These are phyloP conservation scores for Danio tinwini DNA, from an alignment of 2,797 vertebrate genomes.

Conservation along the genomic window DNA sequence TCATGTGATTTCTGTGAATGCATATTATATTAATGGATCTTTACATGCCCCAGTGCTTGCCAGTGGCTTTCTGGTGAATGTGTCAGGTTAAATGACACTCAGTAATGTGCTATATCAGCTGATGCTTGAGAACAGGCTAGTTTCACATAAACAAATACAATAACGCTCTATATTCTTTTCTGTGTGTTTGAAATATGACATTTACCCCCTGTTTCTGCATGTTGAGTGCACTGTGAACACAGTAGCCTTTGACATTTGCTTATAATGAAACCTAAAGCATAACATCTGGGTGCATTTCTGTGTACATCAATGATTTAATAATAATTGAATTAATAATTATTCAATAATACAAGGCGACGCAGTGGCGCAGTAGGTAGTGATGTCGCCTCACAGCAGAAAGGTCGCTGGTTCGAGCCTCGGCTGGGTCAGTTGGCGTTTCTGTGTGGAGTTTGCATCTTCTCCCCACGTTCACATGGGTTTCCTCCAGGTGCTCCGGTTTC, in stretches of 20 bases:
- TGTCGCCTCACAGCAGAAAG: too few species aligned
- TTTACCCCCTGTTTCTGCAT: too few species aligned
- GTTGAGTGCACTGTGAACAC: not conserved
- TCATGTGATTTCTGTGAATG: constrained; percentile 21
- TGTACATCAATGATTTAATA: too few species aligned
- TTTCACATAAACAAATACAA: not conserved
- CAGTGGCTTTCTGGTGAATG: constrained; percentile 17
- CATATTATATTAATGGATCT: constrained; percentile 8
- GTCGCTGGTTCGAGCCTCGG: too few species aligned
- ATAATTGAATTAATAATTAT: too few species aligned
- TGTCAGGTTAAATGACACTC: constrained; percentile 19
- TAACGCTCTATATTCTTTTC: not conserved
- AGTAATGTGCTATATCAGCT: constrained; percentile 8
- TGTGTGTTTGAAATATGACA: not conserved
- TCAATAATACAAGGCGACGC: too few species aligned
- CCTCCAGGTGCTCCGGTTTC: too few species aligned
- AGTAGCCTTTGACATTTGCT: not conserved
- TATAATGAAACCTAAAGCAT: not conserved
- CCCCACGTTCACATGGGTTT: too few species aligned
- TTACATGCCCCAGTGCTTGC: not conserved
- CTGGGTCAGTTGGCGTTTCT: too few species aligned
- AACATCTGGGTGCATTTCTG: not conserved
- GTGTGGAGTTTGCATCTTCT: too few species aligned
- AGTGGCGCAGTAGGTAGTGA: too few species aligned
- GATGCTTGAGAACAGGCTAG: constrained; percentile 4